Evolutionary conservation across 2,113 vertebrate genomes (phyloP).

Genomic region (Hypocryptadius cinnamomeus): DNA sequence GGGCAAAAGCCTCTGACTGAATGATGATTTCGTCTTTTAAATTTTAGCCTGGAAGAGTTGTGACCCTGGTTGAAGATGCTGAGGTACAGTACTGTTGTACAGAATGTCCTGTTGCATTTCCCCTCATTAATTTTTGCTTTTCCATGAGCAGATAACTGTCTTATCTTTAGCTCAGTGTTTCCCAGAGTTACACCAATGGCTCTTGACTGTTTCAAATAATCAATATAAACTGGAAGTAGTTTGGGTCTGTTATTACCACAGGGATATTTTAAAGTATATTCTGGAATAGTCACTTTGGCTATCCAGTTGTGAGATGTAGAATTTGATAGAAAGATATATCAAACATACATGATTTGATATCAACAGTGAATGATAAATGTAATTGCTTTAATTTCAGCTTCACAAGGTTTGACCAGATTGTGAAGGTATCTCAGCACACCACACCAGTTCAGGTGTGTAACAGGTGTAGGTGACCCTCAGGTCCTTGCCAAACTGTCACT

Average conservation of each 20-base stretch:
- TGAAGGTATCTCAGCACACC: not conserved
- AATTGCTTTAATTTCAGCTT: not conserved
- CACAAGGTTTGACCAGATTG: not conserved
- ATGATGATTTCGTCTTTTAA: not conserved
- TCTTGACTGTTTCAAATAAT: not conserved
- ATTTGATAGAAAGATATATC: not conserved
- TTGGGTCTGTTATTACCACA: not conserved
- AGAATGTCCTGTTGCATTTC: not conserved
- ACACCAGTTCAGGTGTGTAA: not conserved
- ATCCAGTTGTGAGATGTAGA: not conserved
- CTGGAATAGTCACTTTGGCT: not conserved
- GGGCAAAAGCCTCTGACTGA: not conserved
- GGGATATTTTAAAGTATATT: not conserved
- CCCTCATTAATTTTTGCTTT: not conserved
- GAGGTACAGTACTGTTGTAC: slow-evolving; percentile 75
- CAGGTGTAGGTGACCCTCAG: not conserved
- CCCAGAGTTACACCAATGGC: not conserved
- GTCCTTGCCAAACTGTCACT: not conserved
- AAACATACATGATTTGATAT: not conserved
- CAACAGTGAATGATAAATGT: not conserved
- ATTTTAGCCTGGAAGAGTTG: slow-evolving; percentile 92
- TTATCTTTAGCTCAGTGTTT: not conserved
- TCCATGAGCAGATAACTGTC: not conserved
- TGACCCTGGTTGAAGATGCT: slow-evolving; percentile 92
- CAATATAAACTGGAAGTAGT: not conserved